These are phyloP conservation scores for Delichon dasypus DNA, from an alignment of 2,797 vertebrate genomes.

Conservation along the genomic window DNA sequence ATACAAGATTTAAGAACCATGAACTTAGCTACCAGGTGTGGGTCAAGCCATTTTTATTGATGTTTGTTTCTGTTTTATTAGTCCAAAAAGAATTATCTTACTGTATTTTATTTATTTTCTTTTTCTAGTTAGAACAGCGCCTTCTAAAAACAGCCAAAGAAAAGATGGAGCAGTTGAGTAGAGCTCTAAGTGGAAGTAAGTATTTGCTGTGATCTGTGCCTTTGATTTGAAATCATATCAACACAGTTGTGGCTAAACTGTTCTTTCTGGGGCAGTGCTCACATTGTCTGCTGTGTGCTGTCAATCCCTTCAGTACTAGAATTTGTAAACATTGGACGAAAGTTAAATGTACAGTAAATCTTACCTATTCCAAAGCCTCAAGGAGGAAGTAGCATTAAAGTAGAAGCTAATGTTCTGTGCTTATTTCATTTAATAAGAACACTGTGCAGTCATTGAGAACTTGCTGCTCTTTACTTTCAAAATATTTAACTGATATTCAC, in stretches of 20 bases:
- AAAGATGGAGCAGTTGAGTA: slow-evolving; percentile 99
- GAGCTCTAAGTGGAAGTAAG: slow-evolving; percentile 94
- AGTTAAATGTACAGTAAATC: background rate
- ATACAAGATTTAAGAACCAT: slow-evolving; percentile 98
- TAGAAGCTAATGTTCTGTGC: background rate
- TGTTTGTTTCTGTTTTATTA: background rate
- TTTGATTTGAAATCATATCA: background rate
- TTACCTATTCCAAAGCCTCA: background rate
- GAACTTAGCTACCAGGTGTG: slow-evolving; percentile 97
- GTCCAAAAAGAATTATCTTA: background rate
- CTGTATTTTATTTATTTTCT: background rate
- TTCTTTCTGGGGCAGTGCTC: background rate
- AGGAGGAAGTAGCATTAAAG: background rate
- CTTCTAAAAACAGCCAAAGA: slow-evolving; percentile 99
- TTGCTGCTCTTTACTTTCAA: background rate
- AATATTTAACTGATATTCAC: background rate
- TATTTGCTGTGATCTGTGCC: background rate
- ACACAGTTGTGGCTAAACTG: background rate
- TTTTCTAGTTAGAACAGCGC: slow-evolving; percentile 91
- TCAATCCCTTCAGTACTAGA: background rate
- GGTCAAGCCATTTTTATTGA: slow-evolving; percentile 2
- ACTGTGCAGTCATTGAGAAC: background rate
- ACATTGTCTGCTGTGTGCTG: background rate
- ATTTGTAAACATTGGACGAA: background rate
- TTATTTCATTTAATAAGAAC: background rate